phyloP scores from a whole-genome alignment of 64 coral and sea anemone species.

The Cladopsammia gracilis region DNA sequence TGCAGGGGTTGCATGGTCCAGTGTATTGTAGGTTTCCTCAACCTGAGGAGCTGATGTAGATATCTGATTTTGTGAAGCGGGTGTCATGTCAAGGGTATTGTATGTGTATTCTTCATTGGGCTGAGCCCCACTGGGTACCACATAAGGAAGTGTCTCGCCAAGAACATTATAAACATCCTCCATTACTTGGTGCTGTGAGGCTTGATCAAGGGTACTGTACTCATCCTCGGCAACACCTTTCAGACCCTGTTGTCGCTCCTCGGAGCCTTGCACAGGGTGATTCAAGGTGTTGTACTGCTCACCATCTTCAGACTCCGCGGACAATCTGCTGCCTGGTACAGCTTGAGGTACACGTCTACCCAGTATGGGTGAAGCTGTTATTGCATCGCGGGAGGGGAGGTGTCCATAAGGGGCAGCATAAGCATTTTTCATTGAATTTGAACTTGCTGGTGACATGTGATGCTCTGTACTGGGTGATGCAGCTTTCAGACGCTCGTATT shows the following conservation, averaged over 20 bases:
- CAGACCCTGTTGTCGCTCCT: not conserved
- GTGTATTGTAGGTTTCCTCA: constrained; percentile 43
- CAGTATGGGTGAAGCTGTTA: not conserved
- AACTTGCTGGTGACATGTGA: not conserved
- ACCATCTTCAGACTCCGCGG: not conserved
- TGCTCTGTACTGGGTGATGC: not conserved
- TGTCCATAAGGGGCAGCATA: constrained; percentile 94
- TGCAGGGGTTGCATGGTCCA: constrained; percentile 17
- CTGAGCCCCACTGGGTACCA: not conserved
- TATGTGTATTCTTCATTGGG: constrained; percentile 6
- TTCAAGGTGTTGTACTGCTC: constrained; percentile 4
- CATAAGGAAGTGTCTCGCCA: not conserved
- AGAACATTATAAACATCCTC: constrained; percentile 58
- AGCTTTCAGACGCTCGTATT: constrained; percentile 68
- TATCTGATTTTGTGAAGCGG: not conserved
- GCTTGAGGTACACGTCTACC: not conserved
- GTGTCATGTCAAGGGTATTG: constrained; percentile 14
- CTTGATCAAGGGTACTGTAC: constrained; percentile 2
- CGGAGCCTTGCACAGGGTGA: not conserved
- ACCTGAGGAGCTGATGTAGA: not conserved
- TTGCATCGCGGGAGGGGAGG: not conserved
- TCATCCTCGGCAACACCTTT: not conserved
- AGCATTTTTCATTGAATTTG: constrained; percentile 47
- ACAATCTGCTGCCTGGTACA: not conserved
- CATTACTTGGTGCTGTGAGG: not conserved